A percentile compares a stretch with the other conserved stretches of the same genome.
These are phyloP conservation scores for Mechanitis messenoides DNA, from an alignment of 2,888 invertebrate species.

Conservation along the genomic window DNA sequence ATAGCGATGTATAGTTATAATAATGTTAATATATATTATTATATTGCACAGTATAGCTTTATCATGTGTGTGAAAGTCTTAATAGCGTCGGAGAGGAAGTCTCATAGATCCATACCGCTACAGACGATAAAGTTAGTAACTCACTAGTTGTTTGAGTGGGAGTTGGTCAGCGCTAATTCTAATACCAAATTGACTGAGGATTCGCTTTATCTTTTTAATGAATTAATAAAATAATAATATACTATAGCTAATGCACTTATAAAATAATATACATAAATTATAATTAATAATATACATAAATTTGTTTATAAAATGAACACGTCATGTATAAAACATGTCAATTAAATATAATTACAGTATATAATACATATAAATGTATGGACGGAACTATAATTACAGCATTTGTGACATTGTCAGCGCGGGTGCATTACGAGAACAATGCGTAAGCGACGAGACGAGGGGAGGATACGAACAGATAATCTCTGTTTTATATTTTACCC, in stretches of 20 bases:
- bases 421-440: slow-evolving; percentile 65
- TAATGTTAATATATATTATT: neutral
- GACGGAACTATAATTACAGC: slow-evolving; percentile 66
- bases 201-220: slow-evolving; percentile 8
- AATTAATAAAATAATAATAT: slow-evolving; percentile 21
- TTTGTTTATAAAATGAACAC: no score
- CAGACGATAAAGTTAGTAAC: slow-evolving; percentile 26
- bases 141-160: slow-evolving; percentile 31
- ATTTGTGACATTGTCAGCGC: slow-evolving; percentile 57
- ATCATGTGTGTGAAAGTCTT: slow-evolving; percentile 4
- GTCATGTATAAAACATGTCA: no score
- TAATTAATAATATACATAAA: no score
- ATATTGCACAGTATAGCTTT: neutral
- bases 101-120: slow-evolving; percentile 16
- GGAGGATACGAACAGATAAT: slow-evolving; percentile 33
- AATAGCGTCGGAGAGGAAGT: slow-evolving; percentile 10
- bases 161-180: slow-evolving; percentile 33
- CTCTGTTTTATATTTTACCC: slow-evolving; percentile 32
- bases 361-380: slow-evolving; percentile 52
- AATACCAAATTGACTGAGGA: slow-evolving; percentile 27
- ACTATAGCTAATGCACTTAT: no score
- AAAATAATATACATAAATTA: no score
- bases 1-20: no score
- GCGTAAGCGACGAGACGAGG: slow-evolving; percentile 37
- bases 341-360: slow-evolving; percentile 41